phyloP scores from a whole-genome alignment of 2,113 vertebrate species.

The Coryphaenoides rupestris region DNA sequence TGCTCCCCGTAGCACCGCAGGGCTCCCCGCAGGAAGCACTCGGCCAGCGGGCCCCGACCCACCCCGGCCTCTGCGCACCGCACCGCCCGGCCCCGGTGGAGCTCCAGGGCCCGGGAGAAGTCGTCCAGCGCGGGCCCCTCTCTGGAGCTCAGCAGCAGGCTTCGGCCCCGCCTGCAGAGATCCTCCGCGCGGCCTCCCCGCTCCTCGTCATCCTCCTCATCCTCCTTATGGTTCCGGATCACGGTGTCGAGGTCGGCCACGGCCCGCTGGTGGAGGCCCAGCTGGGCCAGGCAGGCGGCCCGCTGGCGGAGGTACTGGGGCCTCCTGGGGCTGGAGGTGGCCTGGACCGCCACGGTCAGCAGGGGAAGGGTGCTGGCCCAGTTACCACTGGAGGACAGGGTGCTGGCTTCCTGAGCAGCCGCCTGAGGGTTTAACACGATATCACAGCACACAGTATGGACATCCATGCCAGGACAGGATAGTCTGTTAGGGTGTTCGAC shows the following conservation, averaged over 20 bases:
- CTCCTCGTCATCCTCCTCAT: too few relatives aligned
- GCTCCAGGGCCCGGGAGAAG: conserved; percentile 77
- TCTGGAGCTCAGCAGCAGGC: conserved; percentile 70
- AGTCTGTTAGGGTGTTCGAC: too few relatives aligned
- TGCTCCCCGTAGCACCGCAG: conserved; percentile 71
- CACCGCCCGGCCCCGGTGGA: conserved; percentile 68
- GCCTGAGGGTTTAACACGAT: conserved; percentile 52
- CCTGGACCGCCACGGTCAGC: conserved; percentile 76
- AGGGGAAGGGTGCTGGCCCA: conserved; percentile 75
- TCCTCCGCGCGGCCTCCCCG: conserved; percentile 64
- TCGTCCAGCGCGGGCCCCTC: conserved; percentile 74
- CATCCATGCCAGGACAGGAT: too few relatives aligned
- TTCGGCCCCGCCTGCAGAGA: conserved; percentile 75
- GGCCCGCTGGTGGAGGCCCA: conserved; percentile 71
- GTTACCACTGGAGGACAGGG: conserved; percentile 49
- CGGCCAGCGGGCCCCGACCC: conserved; percentile 61
- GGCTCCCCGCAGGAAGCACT: conserved; percentile 70
- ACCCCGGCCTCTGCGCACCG: conserved; percentile 63
- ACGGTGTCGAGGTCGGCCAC: conserved; percentile 78
- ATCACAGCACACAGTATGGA: not conserved
- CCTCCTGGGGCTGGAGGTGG: conserved; percentile 42
- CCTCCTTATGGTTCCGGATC: conserved; percentile 53
- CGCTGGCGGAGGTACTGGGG: conserved; percentile 72
- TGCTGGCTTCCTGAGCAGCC: conserved; percentile 78
- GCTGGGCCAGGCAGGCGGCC: conserved; percentile 74